Conservation (phyloP, 2,113 vertebrate genomes). For the Nannospalax galili region DNA sequence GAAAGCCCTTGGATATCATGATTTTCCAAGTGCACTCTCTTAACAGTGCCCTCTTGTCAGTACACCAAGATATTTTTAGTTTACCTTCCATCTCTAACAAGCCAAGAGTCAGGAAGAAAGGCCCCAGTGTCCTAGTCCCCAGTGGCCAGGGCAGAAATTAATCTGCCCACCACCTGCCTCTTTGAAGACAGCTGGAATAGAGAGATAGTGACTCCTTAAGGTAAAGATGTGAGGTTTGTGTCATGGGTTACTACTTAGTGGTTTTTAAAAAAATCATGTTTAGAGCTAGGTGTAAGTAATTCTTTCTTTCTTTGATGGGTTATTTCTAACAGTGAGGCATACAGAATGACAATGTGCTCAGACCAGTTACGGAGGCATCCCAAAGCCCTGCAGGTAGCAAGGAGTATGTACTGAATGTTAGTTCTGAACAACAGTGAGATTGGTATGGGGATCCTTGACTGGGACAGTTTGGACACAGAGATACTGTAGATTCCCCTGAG, state of each 20-base stretch:
- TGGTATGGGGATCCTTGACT: not conserved
- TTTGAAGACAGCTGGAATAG: not conserved
- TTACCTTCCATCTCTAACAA: not conserved
- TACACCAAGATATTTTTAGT: conserved; percentile 37
- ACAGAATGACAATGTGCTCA: not conserved
- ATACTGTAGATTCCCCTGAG: not conserved
- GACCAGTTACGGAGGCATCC: not conserved
- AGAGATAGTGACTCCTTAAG: not conserved
- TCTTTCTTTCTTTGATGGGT: conserved; percentile 1
- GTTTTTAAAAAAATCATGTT: not conserved
- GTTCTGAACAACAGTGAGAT: not conserved
- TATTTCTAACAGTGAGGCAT: not conserved
- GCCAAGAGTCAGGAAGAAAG: not conserved
- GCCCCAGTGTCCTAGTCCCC: not conserved
- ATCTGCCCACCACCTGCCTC: not conserved
- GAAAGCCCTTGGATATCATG: not conserved
- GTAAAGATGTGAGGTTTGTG: not conserved
- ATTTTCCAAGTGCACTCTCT: not conserved
- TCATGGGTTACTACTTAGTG: not conserved
- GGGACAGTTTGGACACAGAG: not conserved
- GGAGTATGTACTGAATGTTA: not conserved
- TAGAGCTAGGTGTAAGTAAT: not conserved
- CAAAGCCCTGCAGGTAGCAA: not conserved
- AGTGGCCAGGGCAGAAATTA: not conserved
- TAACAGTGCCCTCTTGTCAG: not conserved